Conservation (phyloP, 2,888 invertebrate genomes). For the Heterodera filipjevi region DNA sequence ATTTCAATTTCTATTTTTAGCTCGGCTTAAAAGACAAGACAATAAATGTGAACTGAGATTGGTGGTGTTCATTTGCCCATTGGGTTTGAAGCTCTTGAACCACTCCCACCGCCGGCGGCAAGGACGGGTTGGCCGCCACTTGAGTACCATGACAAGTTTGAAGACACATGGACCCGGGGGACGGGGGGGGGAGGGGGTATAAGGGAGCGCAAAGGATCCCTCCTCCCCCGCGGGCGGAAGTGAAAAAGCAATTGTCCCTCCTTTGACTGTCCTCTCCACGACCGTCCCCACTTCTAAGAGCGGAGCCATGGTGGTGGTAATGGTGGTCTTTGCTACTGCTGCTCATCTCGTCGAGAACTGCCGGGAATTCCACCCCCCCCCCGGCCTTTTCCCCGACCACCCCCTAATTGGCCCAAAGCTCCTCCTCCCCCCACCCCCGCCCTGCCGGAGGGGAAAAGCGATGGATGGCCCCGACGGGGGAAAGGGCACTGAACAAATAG, state of each 20-base stretch:
- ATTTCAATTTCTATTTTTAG: too few relatives aligned
- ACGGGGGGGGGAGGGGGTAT: background rate
- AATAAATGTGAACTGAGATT: too few relatives aligned
- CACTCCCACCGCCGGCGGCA: too few relatives aligned
- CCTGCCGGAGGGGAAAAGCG: background rate
- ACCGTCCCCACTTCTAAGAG: background rate
- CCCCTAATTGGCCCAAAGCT: constrained; percentile 9
- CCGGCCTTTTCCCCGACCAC: background rate
- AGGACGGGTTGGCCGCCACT: too few relatives aligned
- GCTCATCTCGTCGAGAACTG: background rate
- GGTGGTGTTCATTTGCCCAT: too few relatives aligned
- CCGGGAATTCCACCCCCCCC: background rate
- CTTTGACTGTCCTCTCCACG: background rate
- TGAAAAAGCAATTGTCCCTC: constrained; percentile 1
- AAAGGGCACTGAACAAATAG: background rate
- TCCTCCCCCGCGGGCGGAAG: background rate
- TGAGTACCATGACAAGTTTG: too few relatives aligned
- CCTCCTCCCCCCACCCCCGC: background rate
- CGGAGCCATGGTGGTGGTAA: too few relatives aligned
- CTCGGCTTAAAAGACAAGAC: too few relatives aligned
- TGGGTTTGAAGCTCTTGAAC: too few relatives aligned
- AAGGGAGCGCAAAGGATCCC: too few relatives aligned
- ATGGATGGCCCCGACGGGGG: background rate
- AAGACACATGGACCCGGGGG: too few relatives aligned
- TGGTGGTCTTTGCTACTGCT: too few relatives aligned